Evolutionary conservation across 2,888 invertebrate genomes (phyloP), one percentile per base, ranked within the genome.

Genomic region (Alitta virens): DNA sequence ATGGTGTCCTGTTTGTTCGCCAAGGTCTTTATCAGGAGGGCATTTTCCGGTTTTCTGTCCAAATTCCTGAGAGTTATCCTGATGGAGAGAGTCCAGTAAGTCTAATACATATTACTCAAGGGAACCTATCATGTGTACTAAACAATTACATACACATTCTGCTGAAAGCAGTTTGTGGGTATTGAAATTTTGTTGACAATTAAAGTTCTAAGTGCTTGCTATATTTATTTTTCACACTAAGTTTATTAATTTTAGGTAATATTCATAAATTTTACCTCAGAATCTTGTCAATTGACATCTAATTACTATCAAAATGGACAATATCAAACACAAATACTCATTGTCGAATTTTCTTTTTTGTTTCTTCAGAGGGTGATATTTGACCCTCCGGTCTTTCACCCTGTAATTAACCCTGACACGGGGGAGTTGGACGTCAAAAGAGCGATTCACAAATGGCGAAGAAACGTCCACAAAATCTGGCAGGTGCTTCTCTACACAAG

Each of bases 11-110:
- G 77, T 97, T 96, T 85, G 87, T 95, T 59, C 87, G 93, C 74
- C 88, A 89, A 81, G 96, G 96, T 24, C 84, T 88, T 68, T 97
- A 94, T 83, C 90, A 91, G 83, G 92, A 91, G 69, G 95, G 91
- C 64, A 87, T 95, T 60, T 94, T 96, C 81, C 88, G 94, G 74
- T 97, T 97, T 82, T 90, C 88, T 66, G 84, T 98, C 69, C 86
- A 87, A 71, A 86, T 97, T 77, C 92, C 95, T 62, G 90, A 91
- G 67, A 89, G 88, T 72, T 97, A 94, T 83, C 97, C 96, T 26
- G 89, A 91, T 82, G 88, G 88, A 64, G 88, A 88, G 75, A 89
- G 90, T 76, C 94, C 94, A 65, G 92, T 92, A 85, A 87, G 89
- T 86, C 43, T 16, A 46, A n/a, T 7, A 46, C 9, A 43, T n/a